phyloP scores from a whole-genome alignment of 2,888 invertebrate species.

The Folsomia manolachei region DNA sequence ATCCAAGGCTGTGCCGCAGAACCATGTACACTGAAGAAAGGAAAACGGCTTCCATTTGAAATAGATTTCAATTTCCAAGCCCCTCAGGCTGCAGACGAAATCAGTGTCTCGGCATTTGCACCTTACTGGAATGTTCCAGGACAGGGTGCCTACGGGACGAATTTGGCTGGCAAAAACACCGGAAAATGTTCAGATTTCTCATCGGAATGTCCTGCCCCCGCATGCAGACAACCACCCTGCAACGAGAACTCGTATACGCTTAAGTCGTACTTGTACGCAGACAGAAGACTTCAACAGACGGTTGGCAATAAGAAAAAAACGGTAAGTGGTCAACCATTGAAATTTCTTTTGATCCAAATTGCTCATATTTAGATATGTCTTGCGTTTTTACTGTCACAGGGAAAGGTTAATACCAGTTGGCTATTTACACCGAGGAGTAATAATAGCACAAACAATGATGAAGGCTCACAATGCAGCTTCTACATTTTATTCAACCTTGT shows the following conservation, averaged over 20 bases:
- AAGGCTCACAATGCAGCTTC: not conserved
- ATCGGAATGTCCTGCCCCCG: not conserved
- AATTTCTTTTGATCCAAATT: not conserved
- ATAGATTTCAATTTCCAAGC: not conserved
- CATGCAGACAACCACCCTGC: too few species aligned
- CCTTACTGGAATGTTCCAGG: conserved; percentile 11
- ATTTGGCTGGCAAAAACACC: not conserved
- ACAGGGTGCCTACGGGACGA: not conserved
- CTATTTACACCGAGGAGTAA: not conserved
- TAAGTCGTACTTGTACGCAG: not conserved
- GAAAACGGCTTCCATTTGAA: not conserved
- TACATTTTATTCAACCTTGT: not conserved
- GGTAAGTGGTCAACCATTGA: not conserved
- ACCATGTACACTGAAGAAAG: conserved; percentile 6
- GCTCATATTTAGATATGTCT: not conserved
- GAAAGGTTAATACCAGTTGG: not conserved
- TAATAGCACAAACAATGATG: not conserved
- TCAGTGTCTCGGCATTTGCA: not conserved
- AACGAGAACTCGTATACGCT: not conserved
- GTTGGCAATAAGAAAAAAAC: not conserved
- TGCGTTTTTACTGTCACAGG: not conserved
- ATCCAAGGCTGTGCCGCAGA: not conserved
- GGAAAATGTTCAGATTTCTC: not conserved
- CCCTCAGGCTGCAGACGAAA: not conserved
- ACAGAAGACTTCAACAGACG: not conserved